Evolutionary conservation across 2,797 vertebrate species (phyloP), one percentile per base, ranked within the genome.

Genomic region (Clarias pachynema): DNA sequence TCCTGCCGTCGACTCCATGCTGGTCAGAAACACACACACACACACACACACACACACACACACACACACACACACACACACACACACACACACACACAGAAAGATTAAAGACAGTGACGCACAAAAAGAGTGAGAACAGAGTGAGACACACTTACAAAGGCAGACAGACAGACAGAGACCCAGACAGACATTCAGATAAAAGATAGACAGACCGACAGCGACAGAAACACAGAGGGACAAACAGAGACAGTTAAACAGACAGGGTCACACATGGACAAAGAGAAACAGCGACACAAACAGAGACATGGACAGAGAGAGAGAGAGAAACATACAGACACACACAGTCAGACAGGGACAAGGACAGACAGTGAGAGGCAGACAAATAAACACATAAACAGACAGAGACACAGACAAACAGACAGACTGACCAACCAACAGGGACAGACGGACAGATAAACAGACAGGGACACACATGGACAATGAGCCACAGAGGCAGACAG

Each of bases 1-100:
- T 88, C 97, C 96, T 1, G 96, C 98, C 0, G 97, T 99, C 34
- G 98, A 99, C 92, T 98, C 98, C 0, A 95, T 99, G 75, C 94
- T 99, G 95, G 98, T 99, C 89, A 98, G 96, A 90, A 87, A 22
- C 70, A 29, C 34, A 34, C 34, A 34, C 34, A 34, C 34, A 34
- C 34, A 34, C 44, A 8, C 40, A 40, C 40, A 40, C 8, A 8
- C 40, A 40, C 40, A 40, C 40, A 34, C 69, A 72, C 37, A 72
- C 68, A 70, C 34, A 70, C 34, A 70, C 68, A 70, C 68, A 73
- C 69, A 72, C 37, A 72, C 68, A 70, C 34, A 70, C 34, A 70
- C 68, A 70, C 68, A 37, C 34, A 37, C 20, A 40, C 68, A 40
- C 34, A 69, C 26, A 14, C 26, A 66, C 12, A 29, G 10, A 44